These are phyloP conservation scores for Paedocypris micromegethes DNA, from an alignment of 2,797 vertebrate genomes.

Conservation along the genomic window DNA sequence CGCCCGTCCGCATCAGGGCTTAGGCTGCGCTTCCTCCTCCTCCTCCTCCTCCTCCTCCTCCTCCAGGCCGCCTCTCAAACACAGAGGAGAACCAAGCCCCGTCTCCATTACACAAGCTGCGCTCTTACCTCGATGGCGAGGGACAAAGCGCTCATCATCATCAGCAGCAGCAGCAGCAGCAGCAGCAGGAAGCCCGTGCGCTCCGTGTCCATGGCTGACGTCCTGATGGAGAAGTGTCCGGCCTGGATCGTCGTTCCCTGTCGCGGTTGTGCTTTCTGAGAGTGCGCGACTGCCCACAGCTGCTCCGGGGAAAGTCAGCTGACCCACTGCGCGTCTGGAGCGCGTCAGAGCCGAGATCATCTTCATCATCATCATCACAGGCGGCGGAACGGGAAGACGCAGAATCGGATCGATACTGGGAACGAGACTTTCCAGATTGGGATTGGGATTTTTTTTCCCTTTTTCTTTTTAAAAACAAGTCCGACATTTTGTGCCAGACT, in stretches of 20 bases:
- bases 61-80: slow-evolving; percentile 11
- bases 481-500: too few relatives aligned
- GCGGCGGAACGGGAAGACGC: slow-evolving; percentile 5
- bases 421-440: too few relatives aligned
- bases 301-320: slow-evolving; percentile 49
- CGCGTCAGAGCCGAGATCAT: background rate
- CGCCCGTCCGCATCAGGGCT: slow-evolving; percentile 12
- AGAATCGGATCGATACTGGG: background rate
- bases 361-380: background rate
- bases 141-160: slow-evolving; percentile 67
- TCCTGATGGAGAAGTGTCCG: slow-evolving; percentile 39
- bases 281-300: slow-evolving; percentile 45
- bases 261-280: slow-evolving; percentile 40
- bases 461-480: too few relatives aligned
- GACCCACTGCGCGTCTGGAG: slow-evolving; percentile 24
- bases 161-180: slow-evolving; percentile 52
- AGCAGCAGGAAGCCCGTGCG: slow-evolving; percentile 63
- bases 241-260: slow-evolving; percentile 21
- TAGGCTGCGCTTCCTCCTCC: slow-evolving; percentile 6
- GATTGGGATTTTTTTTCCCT: too few relatives aligned
- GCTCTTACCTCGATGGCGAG: slow-evolving; percentile 70
- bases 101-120: slow-evolving; percentile 17
- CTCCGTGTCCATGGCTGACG: slow-evolving; percentile 60
- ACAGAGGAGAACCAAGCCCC: slow-evolving; percentile 2
- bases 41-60: slow-evolving; percentile 1